phyloP scores from a whole-genome alignment of 2,888 invertebrate species.

The Drosophila flavopinicola region DNA sequence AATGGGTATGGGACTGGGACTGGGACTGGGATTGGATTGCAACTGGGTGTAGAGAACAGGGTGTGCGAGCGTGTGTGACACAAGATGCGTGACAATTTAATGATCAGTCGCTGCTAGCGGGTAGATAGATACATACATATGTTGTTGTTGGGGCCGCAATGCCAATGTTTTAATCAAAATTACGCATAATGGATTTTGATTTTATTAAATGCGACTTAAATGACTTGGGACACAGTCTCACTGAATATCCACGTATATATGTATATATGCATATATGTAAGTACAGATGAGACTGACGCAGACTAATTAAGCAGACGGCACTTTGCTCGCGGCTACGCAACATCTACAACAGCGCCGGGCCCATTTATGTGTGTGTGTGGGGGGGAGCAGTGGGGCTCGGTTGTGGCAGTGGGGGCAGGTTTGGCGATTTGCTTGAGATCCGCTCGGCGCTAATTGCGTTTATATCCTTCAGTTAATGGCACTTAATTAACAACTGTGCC shows the following conservation, averaged over 20 bases:
- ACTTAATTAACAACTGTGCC: constrained; percentile 79
- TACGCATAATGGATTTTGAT: constrained; percentile 78
- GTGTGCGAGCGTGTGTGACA: constrained; percentile 38
- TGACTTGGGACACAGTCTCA: constrained; percentile 60
- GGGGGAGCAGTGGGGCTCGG: constrained; percentile 1
- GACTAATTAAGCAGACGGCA: constrained; percentile 80
- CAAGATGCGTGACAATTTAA: constrained; percentile 84
- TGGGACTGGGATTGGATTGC: constrained; percentile 5
- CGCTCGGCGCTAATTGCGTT: constrained; percentile 82
- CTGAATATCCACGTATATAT: neutral
- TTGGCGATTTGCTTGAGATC: constrained; percentile 76
- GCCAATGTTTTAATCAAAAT: constrained; percentile 79
- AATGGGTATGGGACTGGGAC: constrained; percentile 19
- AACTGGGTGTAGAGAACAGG: constrained; percentile 1
- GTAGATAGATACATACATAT: no score
- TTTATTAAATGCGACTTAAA: constrained; percentile 80
- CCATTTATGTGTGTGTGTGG: constrained; percentile 31
- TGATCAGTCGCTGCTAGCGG: constrained; percentile 68
- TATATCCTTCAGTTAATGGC: constrained; percentile 82
- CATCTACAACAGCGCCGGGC: constrained; percentile 74
- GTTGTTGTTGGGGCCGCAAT: constrained; percentile 27
- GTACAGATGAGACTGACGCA: constrained; percentile 39
- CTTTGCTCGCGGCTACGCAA: constrained; percentile 79
- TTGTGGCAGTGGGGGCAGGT: constrained; percentile 1
- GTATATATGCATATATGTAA: neutral